phyloP scores from a whole-genome alignment of 2,113 vertebrate species.

The Microtus oregoni region DNA sequence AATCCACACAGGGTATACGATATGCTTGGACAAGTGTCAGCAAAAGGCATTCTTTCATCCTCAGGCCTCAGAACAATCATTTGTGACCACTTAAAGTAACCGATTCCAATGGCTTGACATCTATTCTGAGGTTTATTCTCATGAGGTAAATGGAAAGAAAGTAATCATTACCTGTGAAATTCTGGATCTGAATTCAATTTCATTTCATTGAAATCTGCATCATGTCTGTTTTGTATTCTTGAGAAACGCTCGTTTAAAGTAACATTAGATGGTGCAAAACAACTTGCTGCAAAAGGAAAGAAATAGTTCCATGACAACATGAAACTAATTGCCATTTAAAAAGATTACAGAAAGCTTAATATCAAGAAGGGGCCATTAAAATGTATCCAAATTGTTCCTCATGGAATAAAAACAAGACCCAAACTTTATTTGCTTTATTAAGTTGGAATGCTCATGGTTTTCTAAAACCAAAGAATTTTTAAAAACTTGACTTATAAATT shows the following conservation, averaged over 20 bases:
- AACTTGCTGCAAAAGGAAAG: slow-evolving; percentile 88
- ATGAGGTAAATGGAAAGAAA: slow-evolving; percentile 40
- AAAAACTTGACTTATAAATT: not conserved
- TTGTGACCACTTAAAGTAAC: slow-evolving; percentile 62
- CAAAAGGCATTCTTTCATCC: slow-evolving; percentile 52
- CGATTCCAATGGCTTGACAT: slow-evolving; percentile 63
- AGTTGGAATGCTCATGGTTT: slow-evolving; percentile 8
- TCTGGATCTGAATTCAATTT: slow-evolving; percentile 84
- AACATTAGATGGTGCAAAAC: slow-evolving; percentile 88
- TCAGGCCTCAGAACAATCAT: slow-evolving; percentile 51
- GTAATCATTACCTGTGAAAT: slow-evolving; percentile 88
- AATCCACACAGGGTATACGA: slow-evolving; percentile 29
- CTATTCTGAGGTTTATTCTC: slow-evolving; percentile 45
- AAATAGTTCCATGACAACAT: slow-evolving; percentile 64
- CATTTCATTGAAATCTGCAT: slow-evolving; percentile 80
- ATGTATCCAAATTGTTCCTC: slow-evolving; percentile 56
- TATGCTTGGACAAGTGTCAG: slow-evolving; percentile 37
- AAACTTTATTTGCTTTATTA: slow-evolving; percentile 48
- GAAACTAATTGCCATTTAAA: slow-evolving; percentile 48
- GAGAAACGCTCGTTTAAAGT: slow-evolving; percentile 94
- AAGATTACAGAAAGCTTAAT: slow-evolving; percentile 33
- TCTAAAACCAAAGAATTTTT: slow-evolving; percentile 27
- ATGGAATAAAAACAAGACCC: slow-evolving; percentile 57
- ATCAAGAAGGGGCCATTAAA: slow-evolving; percentile 50
- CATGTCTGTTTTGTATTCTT: slow-evolving; percentile 84